These are phyloP conservation scores for Fregetta grallaria DNA, from an alignment of 2,113 vertebrate species.

Conservation along the genomic window DNA sequence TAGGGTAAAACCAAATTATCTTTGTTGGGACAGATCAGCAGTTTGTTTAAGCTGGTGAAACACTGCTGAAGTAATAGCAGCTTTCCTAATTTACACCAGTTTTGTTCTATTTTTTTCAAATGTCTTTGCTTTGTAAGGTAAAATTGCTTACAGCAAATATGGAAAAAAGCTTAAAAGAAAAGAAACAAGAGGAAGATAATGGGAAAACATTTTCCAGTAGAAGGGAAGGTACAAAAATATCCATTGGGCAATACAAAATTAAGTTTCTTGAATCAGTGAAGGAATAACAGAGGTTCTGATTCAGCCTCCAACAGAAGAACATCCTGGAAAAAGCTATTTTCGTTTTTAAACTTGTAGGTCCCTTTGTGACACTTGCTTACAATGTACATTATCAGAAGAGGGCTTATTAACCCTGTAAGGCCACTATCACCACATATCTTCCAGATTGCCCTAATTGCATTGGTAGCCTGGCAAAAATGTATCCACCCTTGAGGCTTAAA, in stretches of 20 bases:
- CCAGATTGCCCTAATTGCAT: conserved; percentile 4
- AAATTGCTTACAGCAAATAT: not conserved
- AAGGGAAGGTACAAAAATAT: not conserved
- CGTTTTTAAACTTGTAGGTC: not conserved
- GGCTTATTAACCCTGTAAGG: conserved; percentile 23
- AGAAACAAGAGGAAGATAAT: not conserved
- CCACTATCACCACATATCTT: not conserved
- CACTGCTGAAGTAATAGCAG: not conserved
- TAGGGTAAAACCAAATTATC: not conserved
- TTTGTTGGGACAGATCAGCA: conserved; percentile 24
- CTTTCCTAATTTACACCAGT: not conserved
- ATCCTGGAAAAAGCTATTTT: not conserved
- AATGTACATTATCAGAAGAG: not conserved
- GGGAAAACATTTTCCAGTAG: not conserved
- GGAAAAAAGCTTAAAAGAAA: not conserved
- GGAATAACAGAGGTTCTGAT: not conserved
- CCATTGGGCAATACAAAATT: not conserved
- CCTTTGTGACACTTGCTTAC: not conserved
- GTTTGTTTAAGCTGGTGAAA: conserved; percentile 24
- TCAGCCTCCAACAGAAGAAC: not conserved
- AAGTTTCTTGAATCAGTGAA: not conserved
- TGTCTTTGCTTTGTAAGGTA: not conserved
- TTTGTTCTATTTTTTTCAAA: not conserved
- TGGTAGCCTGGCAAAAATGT: not conserved
- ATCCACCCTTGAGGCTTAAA: not conserved